These are phyloP conservation scores for Takifugu bimaculatus DNA, from an alignment of 2,113 vertebrate species.

Conservation along the genomic window DNA sequence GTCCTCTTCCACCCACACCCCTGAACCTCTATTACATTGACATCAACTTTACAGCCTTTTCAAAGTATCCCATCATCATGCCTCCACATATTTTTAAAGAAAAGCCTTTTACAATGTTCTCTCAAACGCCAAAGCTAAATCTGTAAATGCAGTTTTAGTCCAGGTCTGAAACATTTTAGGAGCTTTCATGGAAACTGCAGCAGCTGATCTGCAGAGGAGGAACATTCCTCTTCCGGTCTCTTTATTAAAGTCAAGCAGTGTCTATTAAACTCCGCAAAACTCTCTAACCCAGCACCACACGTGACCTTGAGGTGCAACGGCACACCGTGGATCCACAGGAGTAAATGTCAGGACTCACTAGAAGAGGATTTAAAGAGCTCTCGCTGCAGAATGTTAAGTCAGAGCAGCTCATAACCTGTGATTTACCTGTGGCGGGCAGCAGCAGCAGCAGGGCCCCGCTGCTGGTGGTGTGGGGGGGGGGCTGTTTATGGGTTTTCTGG, in stretches of 20 bases:
- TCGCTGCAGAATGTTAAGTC: slow-evolving; percentile 10
- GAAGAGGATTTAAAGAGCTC: slow-evolving; percentile 23
- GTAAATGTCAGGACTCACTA: slow-evolving; percentile 23
- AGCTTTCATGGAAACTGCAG: slow-evolving; percentile 55
- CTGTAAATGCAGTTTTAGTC: slow-evolving; percentile 11
- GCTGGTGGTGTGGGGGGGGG: no score
- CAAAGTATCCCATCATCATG: slow-evolving; percentile 21
- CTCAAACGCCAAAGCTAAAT: no score
- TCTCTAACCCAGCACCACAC: slow-evolving; percentile 34
- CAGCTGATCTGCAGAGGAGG: slow-evolving; percentile 44
- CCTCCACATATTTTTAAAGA: background rate
- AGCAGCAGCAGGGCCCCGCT: no score
- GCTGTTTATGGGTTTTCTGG: no score
- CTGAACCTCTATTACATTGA: no score
- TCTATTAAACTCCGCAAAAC: slow-evolving; percentile 56
- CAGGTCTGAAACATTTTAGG: slow-evolving; percentile 29
- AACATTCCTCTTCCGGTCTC: slow-evolving; percentile 53
- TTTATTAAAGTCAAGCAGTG: slow-evolving; percentile 58
- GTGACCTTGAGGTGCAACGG: slow-evolving; percentile 52
- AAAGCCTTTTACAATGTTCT: no score
- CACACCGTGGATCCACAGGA: slow-evolving; percentile 28
- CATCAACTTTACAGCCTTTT: slow-evolving; percentile 29
- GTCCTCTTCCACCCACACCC: no score
- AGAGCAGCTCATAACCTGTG: slow-evolving; percentile 27
- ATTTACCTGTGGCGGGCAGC: slow-evolving; percentile 18